Base-by-base conservation (phyloP, 2,888 invertebrate genomes). In the Dysmachus trigonus region DNA sequence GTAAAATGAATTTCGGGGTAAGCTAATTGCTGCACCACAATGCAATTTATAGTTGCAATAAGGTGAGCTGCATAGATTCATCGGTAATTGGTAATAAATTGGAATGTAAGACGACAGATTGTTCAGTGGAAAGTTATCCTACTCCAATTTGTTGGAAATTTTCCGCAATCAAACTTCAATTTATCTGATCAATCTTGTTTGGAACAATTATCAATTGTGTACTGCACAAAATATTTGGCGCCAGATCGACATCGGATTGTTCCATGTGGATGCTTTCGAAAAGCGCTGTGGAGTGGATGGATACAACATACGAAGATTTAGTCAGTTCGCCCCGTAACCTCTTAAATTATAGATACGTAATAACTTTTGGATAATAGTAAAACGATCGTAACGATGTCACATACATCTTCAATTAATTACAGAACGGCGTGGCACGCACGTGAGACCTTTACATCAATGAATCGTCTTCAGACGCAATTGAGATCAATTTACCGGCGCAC, bases 131-230 rank as follows among this genome's bases (percentile, higher is more conserved):
- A 79, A 79, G 51, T 79, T 79, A 79, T 79, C 79, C 31, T 79
- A 79, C 15, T 27, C 47, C 79, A 47, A 79, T 79, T 79, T 22
- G 47, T 7, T 79, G 79, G 79, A 51, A 79, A 79, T 79, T 79
- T 79, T 79, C 79, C 79, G 79, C 79, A 79, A 79, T 79, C 79
- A 79, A 79, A 79, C 79, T 79, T 51, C 51, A 51, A 79, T 79
- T 79, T 47, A 47, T 51, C 31, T 79, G 41, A 79, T 79, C 41
- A 47, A 38, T 27, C 79, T 51, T 47, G 47, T 79, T 22, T 79
- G 51, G 13, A 79, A 30, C 31, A 79, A 47, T 76, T 76, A 38
- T 79, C 51, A 79, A 47, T 47, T 79, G 47, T 51, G 41, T n/a
- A 51, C 27, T 79, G 79, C 30, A 47, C 76, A 35, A 76, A 76